Evolutionary conservation across 2,888 invertebrate genomes (phyloP).

Genomic region (Elmis aenea): DNA sequence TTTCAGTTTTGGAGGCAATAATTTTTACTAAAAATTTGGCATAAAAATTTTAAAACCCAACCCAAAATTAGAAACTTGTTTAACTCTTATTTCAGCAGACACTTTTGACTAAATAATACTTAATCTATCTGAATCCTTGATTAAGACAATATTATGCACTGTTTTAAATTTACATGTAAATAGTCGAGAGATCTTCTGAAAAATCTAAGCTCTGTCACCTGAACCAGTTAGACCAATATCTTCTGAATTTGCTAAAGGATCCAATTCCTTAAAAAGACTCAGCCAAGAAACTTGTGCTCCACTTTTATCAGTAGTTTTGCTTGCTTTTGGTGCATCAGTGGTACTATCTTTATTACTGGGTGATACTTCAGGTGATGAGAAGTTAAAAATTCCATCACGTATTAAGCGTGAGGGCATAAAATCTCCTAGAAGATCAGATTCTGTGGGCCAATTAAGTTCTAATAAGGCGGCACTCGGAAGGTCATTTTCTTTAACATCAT

Average conservation of each 20-base stretch:
- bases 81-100: too few species aligned
- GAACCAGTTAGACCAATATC: slow-evolving; percentile 1
- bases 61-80: too few species aligned
- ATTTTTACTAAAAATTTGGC: too few species aligned
- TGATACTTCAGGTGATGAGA: slow-evolving; percentile 30
- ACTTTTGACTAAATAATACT: too few species aligned
- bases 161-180: too few species aligned
- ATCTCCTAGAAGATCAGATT: slow-evolving; percentile 34
- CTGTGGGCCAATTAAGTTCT: slow-evolving; percentile 35
- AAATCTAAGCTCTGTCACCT: too few species aligned
- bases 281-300: slow-evolving; percentile 62
- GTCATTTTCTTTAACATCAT: slow-evolving; percentile 11
- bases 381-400: slow-evolving; percentile 38
- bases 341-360: slow-evolving; percentile 12
- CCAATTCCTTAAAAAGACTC: slow-evolving; percentile 87
- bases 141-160: too few species aligned
- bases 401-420: slow-evolving; percentile 45
- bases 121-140: too few species aligned
- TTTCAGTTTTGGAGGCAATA: too few species aligned
- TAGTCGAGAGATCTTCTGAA: too few species aligned
- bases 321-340: slow-evolving; percentile 17
- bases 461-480: slow-evolving; percentile 35
- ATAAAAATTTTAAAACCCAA: too few species aligned
- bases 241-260: slow-evolving; percentile 86
- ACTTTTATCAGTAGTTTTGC: slow-evolving; percentile 25